phyloP scores from a whole-genome alignment of 2,113 vertebrate genomes.

The Ahaetulla prasina region DNA sequence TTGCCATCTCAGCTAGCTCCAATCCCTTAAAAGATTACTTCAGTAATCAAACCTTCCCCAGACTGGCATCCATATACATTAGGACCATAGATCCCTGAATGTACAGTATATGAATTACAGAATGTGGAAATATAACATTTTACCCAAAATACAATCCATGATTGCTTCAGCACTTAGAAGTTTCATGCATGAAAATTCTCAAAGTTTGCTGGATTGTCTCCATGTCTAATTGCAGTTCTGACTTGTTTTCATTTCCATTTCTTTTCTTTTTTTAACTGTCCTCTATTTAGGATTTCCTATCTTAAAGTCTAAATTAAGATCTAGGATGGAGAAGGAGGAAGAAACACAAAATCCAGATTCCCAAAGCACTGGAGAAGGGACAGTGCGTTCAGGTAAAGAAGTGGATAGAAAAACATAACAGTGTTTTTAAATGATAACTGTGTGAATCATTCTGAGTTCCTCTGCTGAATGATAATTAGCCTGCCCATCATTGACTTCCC shows the following conservation, averaged over 20 bases:
- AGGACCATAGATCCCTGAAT: background rate
- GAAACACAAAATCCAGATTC: background rate
- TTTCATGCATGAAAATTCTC: background rate
- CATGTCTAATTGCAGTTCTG: background rate
- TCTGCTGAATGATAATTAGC: background rate
- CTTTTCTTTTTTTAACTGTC: background rate
- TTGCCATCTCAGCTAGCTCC: background rate
- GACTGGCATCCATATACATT: background rate
- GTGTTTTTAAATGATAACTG: background rate
- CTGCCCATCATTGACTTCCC: background rate
- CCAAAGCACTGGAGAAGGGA: background rate
- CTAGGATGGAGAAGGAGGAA: slow-evolving; percentile 1
- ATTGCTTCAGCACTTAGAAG: background rate
- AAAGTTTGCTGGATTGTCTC: background rate
- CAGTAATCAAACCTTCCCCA: background rate
- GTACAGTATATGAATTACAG: background rate
- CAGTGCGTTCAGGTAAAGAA: background rate
- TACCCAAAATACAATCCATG: background rate
- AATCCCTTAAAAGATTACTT: background rate
- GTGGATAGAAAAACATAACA: background rate
- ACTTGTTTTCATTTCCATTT: background rate
- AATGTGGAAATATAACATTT: background rate
- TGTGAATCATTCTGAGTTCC: background rate
- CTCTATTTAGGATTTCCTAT: background rate
- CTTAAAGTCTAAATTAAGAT: background rate